Evolutionary conservation across 2,888 invertebrate species (phyloP).

Genomic region (Dryomyza anilis): DNA sequence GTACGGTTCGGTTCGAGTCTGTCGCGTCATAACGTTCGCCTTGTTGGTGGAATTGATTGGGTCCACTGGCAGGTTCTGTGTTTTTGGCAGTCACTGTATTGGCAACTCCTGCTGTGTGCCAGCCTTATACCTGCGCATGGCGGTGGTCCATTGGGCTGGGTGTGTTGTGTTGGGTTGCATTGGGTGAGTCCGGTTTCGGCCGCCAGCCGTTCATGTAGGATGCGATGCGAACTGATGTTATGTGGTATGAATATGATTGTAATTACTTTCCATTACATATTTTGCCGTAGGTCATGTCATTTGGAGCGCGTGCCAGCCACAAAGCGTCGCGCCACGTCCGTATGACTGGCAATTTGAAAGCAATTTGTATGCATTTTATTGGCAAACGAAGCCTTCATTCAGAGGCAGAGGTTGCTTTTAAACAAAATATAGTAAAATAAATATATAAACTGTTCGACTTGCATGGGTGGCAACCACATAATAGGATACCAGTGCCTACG

Average conservation of each 20-base stretch:
- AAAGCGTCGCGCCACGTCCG: slow-evolving; percentile 28
- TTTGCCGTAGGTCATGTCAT: slow-evolving; percentile 49
- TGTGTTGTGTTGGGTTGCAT: neutral
- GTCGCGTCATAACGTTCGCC: slow-evolving; percentile 1
- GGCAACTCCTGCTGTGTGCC: slow-evolving; percentile 13
- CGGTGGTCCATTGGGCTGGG: slow-evolving; percentile 4
- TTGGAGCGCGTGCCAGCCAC: slow-evolving; percentile 50
- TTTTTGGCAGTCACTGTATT: slow-evolving; percentile 13
- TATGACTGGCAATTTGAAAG: slow-evolving; percentile 41
- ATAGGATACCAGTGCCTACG: neutral
- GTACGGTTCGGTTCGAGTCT: too few species aligned
- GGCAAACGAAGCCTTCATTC: slow-evolving; percentile 13
- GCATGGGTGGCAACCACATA: neutral
- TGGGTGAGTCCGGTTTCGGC: neutral
- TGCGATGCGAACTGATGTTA: slow-evolving; percentile 21
- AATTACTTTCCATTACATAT: slow-evolving; percentile 58
- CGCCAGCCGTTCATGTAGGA: slow-evolving; percentile 17
- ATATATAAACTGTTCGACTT: neutral
- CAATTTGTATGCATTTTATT: slow-evolving; percentile 43
- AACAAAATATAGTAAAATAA: neutral
- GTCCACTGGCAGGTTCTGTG: slow-evolving; percentile 1
- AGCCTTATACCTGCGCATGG: too few species aligned
- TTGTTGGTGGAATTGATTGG: neutral
- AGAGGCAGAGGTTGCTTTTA: neutral
- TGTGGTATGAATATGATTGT: slow-evolving; percentile 47